A percentile compares a stretch with the other conserved stretches of the same genome.
phyloP scores from a whole-genome alignment of 2,113 vertebrate genomes.

The Oncorhynchus nerka region DNA sequence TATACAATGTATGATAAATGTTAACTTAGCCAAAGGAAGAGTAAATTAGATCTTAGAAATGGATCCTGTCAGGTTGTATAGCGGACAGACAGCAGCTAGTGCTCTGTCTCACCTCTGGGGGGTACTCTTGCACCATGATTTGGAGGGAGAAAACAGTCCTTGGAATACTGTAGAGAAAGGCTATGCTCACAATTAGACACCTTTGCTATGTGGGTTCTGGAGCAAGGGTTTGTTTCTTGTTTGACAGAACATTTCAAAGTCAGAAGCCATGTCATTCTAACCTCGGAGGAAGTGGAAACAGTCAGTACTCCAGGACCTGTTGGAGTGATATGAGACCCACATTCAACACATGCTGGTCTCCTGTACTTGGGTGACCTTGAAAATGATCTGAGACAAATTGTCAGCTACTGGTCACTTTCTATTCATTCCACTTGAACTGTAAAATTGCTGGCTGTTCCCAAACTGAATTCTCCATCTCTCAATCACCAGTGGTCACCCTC shows the following conservation, averaged over 20 bases:
- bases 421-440: not conserved
- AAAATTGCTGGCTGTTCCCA: not conserved
- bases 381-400: not conserved
- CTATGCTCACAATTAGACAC: no score
- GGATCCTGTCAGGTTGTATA: constrained; percentile 26
- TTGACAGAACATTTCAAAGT: no score
- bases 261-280: no score
- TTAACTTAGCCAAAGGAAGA: constrained; percentile 57
- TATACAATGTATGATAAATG: constrained; percentile 63
- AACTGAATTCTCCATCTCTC: not conserved
- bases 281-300: no score
- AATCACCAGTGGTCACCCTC: not conserved
- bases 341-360: not conserved
- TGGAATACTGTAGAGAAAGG: no score
- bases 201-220: no score
- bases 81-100: constrained; percentile 37
- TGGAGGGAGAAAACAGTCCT: not conserved
- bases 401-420: not conserved
- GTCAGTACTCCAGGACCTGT: no score
- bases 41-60: constrained; percentile 54
- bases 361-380: not conserved
- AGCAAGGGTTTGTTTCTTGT: no score
- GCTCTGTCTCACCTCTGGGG: constrained; percentile 66
- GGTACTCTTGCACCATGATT: constrained; percentile 69
- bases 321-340: not conserved